A percentile compares a stretch with the other conserved stretches of the same genome.
These are phyloP conservation scores for Cecropterus lyciades DNA, from an alignment of 1,140 invertebrate genomes.

Conservation along the genomic window DNA sequence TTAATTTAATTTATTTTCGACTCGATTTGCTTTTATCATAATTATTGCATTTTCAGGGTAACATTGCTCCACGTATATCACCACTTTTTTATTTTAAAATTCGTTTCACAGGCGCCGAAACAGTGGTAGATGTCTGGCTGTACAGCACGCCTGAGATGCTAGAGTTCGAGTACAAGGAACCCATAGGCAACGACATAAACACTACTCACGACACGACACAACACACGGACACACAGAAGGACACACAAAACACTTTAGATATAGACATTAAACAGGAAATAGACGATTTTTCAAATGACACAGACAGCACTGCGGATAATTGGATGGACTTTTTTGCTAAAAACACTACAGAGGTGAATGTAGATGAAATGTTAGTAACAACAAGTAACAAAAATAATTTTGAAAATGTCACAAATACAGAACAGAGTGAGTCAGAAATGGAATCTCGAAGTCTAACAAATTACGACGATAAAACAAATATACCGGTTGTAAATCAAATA, in stretches of 20 bases:
- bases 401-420: background rate
- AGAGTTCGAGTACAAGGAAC: constrained; percentile 59
- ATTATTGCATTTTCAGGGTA: too few species aligned
- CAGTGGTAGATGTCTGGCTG: constrained; percentile 89
- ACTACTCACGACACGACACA: background rate
- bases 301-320: constrained; percentile 49
- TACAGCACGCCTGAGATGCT: constrained; percentile 81
- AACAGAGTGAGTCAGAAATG: constrained; percentile 9
- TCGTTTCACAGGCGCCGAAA: constrained; percentile 93
- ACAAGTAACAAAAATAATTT: constrained; percentile 30
- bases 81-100: too few species aligned
- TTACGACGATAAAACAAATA: too few species aligned
- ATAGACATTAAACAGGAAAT: too few species aligned
- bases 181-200: constrained; percentile 36
- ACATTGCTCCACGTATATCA: too few species aligned
- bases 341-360: constrained; percentile 61
- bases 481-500: background rate
- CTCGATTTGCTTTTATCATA: too few species aligned
- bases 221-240: constrained; percentile 19
- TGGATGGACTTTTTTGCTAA: constrained; percentile 75
- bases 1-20: too few species aligned
- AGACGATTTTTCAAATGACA: constrained; percentile 24
- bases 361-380: constrained; percentile 76
- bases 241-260: constrained; percentile 9
- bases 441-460: background rate